Evolutionary conservation across 2,888 invertebrate genomes (phyloP), one percentile per base, ranked within the genome.

Genomic region (Tineola bisselliella): DNA sequence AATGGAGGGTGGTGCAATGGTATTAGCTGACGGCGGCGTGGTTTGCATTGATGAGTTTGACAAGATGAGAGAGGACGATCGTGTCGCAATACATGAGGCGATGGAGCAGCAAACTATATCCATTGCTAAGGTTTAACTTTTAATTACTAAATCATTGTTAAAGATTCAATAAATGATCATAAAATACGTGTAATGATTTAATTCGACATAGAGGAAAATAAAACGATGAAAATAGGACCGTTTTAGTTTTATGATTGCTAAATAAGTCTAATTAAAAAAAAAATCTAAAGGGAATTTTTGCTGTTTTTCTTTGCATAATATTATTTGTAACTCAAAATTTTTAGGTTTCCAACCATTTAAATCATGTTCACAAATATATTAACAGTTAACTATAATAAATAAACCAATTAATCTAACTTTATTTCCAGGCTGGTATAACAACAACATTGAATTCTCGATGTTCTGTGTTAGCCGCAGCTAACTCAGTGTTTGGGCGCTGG

Each of bases 81-180:
- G 99, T 66, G 99, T 99, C 8, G 99, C 99, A 48, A 99, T 99
- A 74, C 99, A 99, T 80, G 99, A 99, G 86, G 99, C 99, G 19
- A 99, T 99, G 99, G 99, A 99, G 76, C 99, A 99, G 74, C 99
- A 99, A 83, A 99, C 99, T 2, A 99, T 99, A 72, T 99, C 98
- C 0, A 98, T 99, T 67, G 99, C 99, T 1, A 99, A 99, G 88
- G 92, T n/a, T n/a, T n/a, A n/a, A n/a, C n/a, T n/a, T n/a, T n/a
- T n/a, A n/a, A n/a, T n/a, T n/a, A n/a, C n/a, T n/a, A n/a, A n/a
- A n/a, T n/a, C n/a, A n/a, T n/a, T n/a, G n/a, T n/a, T n/a, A n/a
- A n/a, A n/a, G n/a, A n/a, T n/a, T n/a, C n/a, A n/a, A n/a, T n/a
- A n/a, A n/a, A n/a, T n/a, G n/a, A n/a, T n/a, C n/a, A n/a, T n/a